A percentile compares a stretch with the other conserved stretches of the same genome.
Conservation (phyloP, 2,797 vertebrate genomes). For the Rhynchonycteris naso region DNA sequence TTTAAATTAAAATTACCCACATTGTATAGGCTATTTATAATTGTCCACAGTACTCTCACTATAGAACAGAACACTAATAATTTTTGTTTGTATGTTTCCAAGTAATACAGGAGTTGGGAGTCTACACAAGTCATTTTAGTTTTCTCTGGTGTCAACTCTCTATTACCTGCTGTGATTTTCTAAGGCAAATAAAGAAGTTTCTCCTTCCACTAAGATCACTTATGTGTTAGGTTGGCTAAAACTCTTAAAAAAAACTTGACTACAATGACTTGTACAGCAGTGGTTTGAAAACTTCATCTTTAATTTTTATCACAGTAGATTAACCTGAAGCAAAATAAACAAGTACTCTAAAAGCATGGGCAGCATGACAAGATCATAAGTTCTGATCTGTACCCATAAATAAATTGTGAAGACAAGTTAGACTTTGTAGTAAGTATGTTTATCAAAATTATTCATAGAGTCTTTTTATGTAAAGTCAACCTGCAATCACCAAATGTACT, state of each 20-base stretch:
- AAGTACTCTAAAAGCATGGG: not conserved
- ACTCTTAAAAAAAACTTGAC: not conserved
- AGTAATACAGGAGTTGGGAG: not conserved
- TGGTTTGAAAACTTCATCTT: not conserved
- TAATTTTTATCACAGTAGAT: not conserved
- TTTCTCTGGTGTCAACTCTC: not conserved
- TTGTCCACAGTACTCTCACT: not conserved
- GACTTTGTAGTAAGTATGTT: not conserved
- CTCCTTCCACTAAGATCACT: not conserved
- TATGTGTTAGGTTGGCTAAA: not conserved
- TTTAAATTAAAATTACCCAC: not conserved
- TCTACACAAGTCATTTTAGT: not conserved
- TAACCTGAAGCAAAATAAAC: not conserved
- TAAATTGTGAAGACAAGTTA: not conserved
- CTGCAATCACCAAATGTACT: not conserved
- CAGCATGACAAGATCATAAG: not conserved
- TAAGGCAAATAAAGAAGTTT: not conserved
- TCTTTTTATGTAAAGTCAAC: conserved; percentile 20
- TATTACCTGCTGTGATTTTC: not conserved
- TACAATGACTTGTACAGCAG: not conserved
- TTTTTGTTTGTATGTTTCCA: not conserved
- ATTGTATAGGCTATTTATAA: not conserved
- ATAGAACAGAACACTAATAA: not conserved
- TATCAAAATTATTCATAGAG: conserved; percentile 3
- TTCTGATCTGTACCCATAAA: not conserved